Evolutionary conservation across 1,140 invertebrate genomes (phyloP), one percentile per base, ranked within the genome.

Genomic region (Drosophila ohnishii): DNA sequence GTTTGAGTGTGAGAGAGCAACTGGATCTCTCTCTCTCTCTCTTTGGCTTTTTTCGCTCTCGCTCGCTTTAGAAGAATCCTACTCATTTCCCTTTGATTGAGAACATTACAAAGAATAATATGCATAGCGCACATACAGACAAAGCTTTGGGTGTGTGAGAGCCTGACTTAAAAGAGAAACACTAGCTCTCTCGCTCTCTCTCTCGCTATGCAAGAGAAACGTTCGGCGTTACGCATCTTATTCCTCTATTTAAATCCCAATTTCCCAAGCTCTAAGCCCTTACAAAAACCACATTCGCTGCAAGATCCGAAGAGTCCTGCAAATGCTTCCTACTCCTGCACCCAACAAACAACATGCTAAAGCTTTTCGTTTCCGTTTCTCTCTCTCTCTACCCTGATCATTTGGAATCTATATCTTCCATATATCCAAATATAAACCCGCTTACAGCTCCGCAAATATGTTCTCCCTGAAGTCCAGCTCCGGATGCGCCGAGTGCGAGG

Each of bases 381-480:
- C n/a, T 6, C 28, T 13, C 7, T 30, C 25, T 32, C 25, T 16
- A 0, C 3, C 13, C 10, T 2, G 1, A 22, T 63, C 19, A 32
- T 6, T 22, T 1, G 3, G 1, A 5, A 45, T 45, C 5, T 14
- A 28, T n/a, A 28, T 28, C 45, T 9, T 2, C 45, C 9, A n/a
- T 25, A 8, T 14, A 45, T 22, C 11, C 16, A 6, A 10, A 10
- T 14, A 25, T 13, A 8, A 47, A 13, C 8, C 28, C 16, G 28
- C 47, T 91, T 87, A 91, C 48, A 91, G 73, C 60, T 91, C 90
- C 9, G 90, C 90, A 22, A 91, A 91, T 8, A 91, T 90, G 40
- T 91, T 91, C 72, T 91, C 90, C 86, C 90, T 89, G 16, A 91
- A 91, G 35, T 91, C 90, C 45, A 91, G 55, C 40, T 91, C 90